Conservation (phyloP, 2,113 vertebrate species). For the Xenopus borealis region DNA sequence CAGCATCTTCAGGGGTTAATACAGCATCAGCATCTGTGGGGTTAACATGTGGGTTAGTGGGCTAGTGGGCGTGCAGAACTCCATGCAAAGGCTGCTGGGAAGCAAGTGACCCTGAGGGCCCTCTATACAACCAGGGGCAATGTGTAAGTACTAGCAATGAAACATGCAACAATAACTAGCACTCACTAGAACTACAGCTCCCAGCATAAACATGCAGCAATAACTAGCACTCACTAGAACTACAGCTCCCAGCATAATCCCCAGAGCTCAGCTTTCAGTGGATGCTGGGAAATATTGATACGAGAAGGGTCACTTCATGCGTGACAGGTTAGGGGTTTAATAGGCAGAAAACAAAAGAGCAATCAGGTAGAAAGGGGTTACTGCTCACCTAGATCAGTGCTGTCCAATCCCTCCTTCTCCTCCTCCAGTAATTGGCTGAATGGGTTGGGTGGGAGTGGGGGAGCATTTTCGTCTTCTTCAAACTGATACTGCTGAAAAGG, state of each 20-base stretch:
- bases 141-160: too few species aligned
- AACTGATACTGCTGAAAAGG: slow-evolving; percentile 76
- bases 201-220: too few species aligned
- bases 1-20: slow-evolving; percentile 90
- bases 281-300: background rate
- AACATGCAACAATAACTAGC: too few species aligned
- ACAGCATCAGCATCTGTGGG: slow-evolving; percentile 94
- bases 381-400: slow-evolving; percentile 72
- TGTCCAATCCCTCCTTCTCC: slow-evolving; percentile 75
- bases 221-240: too few species aligned
- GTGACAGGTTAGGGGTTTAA: background rate
- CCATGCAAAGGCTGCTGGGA: too few species aligned
- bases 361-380: background rate
- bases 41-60: slow-evolving; percentile 78
- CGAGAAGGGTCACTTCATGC: background rate
- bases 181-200: too few species aligned
- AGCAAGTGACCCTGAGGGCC: too few species aligned
- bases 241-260: too few species aligned
- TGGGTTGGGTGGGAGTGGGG: slow-evolving; percentile 87
- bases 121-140: too few species aligned
- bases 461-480: slow-evolving; percentile 85
- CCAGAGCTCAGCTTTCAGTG: background rate
- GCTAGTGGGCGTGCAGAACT: slow-evolving; percentile 65
- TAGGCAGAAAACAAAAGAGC: background rate
- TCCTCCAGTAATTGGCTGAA: slow-evolving; percentile 85